Evolutionary conservation across 1,140 invertebrate genomes (phyloP).

Genomic region (Aphelenchoides avenae): DNA sequence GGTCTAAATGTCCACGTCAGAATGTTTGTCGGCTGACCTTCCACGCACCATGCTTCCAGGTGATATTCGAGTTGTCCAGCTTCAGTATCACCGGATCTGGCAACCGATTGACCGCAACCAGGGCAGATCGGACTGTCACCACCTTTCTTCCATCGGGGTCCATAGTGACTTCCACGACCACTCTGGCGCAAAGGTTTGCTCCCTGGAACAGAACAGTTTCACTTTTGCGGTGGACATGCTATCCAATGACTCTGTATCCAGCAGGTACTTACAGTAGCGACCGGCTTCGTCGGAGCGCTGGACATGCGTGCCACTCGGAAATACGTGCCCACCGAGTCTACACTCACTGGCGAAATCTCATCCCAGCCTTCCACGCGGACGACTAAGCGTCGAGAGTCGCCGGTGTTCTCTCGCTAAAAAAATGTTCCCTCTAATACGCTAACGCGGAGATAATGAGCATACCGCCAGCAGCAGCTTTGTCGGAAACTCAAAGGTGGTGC

Average conservation of each 20-base stretch:
- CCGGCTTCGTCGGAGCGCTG: slow-evolving; percentile 41
- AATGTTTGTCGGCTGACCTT: too few species aligned
- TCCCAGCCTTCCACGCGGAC: slow-evolving; percentile 85
- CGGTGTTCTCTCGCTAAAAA: slow-evolving; percentile 73
- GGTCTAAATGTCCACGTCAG: too few species aligned
- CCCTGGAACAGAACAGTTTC: background rate
- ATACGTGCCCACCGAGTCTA: slow-evolving; percentile 89
- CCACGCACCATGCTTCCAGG: too few species aligned
- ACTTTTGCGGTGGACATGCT: too few species aligned
- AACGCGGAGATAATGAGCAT: too few species aligned
- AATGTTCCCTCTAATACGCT: too few species aligned
- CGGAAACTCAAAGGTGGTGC: slow-evolving; percentile 43
- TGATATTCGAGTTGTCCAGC: slow-evolving; percentile 10
- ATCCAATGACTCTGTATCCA: too few species aligned
- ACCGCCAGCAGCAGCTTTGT: slow-evolving; percentile 31
- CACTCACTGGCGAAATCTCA: slow-evolving; percentile 77
- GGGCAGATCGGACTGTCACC: slow-evolving; percentile 85
- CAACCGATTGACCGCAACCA: slow-evolving; percentile 72
- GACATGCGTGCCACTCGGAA: slow-evolving; percentile 71
- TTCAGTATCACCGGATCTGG: slow-evolving; percentile 20
- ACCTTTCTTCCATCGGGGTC: slow-evolving; percentile 88
- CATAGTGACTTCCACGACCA: slow-evolving; percentile 80
- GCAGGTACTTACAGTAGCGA: too few species aligned
- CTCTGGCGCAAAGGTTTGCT: slow-evolving; percentile 63
- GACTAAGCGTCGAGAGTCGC: slow-evolving; percentile 78